Base-by-base conservation (phyloP, 2,888 invertebrate genomes). In the Patella ulyssiponensis region DNA sequence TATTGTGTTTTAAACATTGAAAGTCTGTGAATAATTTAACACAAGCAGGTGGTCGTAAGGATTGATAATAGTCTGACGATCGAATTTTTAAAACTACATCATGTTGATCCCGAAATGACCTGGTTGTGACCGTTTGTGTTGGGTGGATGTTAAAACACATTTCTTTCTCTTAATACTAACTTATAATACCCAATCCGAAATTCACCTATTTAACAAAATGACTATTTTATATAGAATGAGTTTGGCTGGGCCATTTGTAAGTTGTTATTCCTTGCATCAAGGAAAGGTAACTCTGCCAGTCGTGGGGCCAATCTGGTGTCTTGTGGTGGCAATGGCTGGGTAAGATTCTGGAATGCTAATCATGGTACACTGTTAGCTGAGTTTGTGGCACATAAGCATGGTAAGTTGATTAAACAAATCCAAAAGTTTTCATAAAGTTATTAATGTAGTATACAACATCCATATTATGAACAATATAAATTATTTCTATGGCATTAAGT, bases 301-400 rank as follows among this genome's bases (percentile, higher is more conserved):
- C 87, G 86, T 33, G 88, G 88, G 0, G 91, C 91, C 33, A 92
- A 91, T 81, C 82, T 92, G 52, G 86, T 92, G 27, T 91, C 91
- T 0, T 91, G 92, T 82, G 91, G 92, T 11, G 91, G 91, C n/a
- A 91, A 90, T 81, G 92, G 91, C 0, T 90, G 90, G 87, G 91
- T 92, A 4, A 80, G 92, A 23, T 92, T 92, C 84, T 92, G 92
- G 92, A 82, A 82, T 70, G 78, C 86, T 11, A 79, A 86, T 14
- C 81, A 82, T 17, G 82, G 83, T 78, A 75, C 82, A 23, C 83
- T 92, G 23, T 58, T 90, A 75, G 91, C 88, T 2, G 92, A 92
- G 80, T 92, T 90, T 83, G 83, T 88, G 4, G 91, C 91, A 9
- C 92, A 92, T 81, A 80, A 84, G 17, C 88, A 91, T 77, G 91